Base-by-base conservation (phyloP, 2,888 invertebrate genomes). In the Cantharis flavilabris region DNA sequence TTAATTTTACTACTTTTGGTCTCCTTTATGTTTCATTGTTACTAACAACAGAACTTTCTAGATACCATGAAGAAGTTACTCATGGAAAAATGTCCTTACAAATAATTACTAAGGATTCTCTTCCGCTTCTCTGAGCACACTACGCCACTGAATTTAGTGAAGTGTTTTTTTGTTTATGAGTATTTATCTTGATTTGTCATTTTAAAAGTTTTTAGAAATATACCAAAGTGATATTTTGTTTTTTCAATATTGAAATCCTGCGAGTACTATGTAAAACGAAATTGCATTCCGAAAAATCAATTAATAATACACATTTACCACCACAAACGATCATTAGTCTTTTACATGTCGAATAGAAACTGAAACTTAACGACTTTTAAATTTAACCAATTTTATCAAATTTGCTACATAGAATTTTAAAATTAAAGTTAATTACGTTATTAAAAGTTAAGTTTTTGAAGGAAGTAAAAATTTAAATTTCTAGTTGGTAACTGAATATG, bases 401-500 rank as follows among this genome's bases (percentile, higher is more conserved):
- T 49, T 49, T 13, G 49, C 49, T n/a, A 49, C 49, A 49, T 49
- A 49, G n/a, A 49, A 49, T 49, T 49, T 49, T 49, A 49, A 49
- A 49, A 49, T 49, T 49, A 49, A 49, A 49, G 49, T 49, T 49
- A 49, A 49, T 49, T 49, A 49, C 49, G 49, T 49, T 49, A 49
- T 49, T 33, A 49, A 49, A 49, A 49, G 49, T 49, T 49, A 49
- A 49, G 49, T 49, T 49, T 30, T 49, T 49, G 49, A 49, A 49
- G n/a, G 49, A 49, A 67, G 20, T 67, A 20, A 26, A 67, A 67
- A 67, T 67, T 67, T 67, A 67, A 67, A 67, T 67, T 67, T 67
- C 26, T 67, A n/a, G 65, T n/a, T 26, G n/a, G 20, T 67, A 67
- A 67, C 65, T 67, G 65, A 67, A 67, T 67, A 67, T 67, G 65